phyloP scores from a whole-genome alignment of 2,888 invertebrate genomes.

The Synanthedon andrenaeformis region DNA sequence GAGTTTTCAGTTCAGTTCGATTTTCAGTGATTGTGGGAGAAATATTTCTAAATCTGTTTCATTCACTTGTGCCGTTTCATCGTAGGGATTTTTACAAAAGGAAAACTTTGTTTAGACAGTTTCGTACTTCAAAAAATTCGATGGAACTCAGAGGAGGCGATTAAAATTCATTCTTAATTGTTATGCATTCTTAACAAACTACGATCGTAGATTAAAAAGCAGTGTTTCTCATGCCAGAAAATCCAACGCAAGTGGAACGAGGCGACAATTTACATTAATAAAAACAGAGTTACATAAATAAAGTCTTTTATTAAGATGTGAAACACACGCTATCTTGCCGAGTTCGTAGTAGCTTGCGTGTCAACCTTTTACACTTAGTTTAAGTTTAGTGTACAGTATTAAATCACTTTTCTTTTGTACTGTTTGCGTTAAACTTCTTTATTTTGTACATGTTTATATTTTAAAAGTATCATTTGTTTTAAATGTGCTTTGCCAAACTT shows the following conservation, averaged over 20 bases:
- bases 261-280: slow-evolving; percentile 15
- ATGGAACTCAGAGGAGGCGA: not conserved
- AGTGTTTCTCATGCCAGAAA: slow-evolving; percentile 12
- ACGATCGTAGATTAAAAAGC: not conserved
- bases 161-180: not conserved
- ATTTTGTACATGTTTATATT: not conserved
- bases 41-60: no score
- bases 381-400: not conserved
- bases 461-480: not conserved
- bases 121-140: not conserved
- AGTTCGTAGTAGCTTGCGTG: slow-evolving; percentile 9
- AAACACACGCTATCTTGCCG: slow-evolving; percentile 11
- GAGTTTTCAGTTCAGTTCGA: no score
- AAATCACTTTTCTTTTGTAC: not conserved
- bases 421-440: not conserved
- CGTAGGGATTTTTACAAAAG: no score
- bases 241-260: not conserved
- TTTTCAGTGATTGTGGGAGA: no score
- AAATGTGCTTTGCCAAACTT: not conserved
- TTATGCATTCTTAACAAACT: not conserved
- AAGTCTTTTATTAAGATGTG: slow-evolving; percentile 4
- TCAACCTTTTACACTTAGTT: not conserved
- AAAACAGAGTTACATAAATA: slow-evolving; percentile 13
- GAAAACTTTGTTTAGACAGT: not conserved
- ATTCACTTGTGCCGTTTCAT: no score